phyloP scores from a whole-genome alignment of 2,888 invertebrate genomes.

The Eledone cirrhosa region DNA sequence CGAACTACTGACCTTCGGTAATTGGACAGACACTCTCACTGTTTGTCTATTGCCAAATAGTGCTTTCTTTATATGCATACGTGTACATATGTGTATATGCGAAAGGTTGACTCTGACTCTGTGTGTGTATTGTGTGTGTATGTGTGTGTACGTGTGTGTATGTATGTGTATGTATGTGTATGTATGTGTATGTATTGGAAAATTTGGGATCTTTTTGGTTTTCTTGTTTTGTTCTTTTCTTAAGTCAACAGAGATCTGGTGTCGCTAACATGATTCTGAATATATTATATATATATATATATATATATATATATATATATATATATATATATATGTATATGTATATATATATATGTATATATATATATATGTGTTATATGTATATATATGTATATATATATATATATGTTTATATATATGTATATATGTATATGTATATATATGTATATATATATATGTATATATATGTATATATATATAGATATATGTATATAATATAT shows the following conservation, averaged over 20 bases:
- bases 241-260: too few relatives aligned
- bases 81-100: background rate
- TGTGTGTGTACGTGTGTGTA: background rate
- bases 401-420: background rate
- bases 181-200: background rate
- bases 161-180: background rate
- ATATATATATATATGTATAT: background rate
- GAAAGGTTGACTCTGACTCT: background rate
- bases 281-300: background rate
- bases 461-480: constrained; percentile 2
- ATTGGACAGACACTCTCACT: too few relatives aligned
- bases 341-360: background rate
- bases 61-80: too few relatives aligned
- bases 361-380: background rate
- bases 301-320: constrained; percentile 4
- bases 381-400: background rate
- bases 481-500: too few relatives aligned
- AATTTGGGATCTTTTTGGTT: too few relatives aligned
- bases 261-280: too few relatives aligned
- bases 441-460: background rate
- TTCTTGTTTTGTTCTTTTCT: too few relatives aligned
- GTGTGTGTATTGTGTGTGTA: background rate
- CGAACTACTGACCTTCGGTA: too few relatives aligned
- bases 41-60: too few relatives aligned
- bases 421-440: background rate